These are phyloP conservation scores for Orientallactaga sibirica DNA, from an alignment of 2,797 vertebrate species.

Conservation along the genomic window DNA sequence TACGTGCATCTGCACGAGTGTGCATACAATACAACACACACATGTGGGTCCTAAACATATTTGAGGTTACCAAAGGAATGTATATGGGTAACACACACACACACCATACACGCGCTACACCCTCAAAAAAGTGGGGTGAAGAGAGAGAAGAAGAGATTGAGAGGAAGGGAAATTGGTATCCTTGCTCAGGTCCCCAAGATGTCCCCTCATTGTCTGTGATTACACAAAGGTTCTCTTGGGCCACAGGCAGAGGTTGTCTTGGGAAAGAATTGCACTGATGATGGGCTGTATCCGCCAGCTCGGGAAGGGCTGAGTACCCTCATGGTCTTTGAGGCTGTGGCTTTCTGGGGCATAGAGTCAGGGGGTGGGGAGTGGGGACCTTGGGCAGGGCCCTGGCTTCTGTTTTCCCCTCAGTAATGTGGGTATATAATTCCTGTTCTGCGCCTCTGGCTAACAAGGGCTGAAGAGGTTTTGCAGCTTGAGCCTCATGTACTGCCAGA, in stretches of 20 bases:
- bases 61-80: too few species aligned
- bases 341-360: not conserved
- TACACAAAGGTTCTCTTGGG: slow-evolving; percentile 64
- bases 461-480: not conserved
- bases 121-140: too few species aligned
- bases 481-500: not conserved
- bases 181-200: slow-evolving; percentile 61
- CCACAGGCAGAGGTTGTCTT: slow-evolving; percentile 51
- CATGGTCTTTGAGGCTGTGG: not conserved
- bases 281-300: not conserved
- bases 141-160: not conserved
- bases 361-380: not conserved
- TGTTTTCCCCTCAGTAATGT: not conserved
- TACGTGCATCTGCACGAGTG: too few species aligned
- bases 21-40: not conserved
- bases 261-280: slow-evolving; percentile 52
- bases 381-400: not conserved
- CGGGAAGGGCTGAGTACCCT: too few species aligned
- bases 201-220: slow-evolving; percentile 76
- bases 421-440: not conserved
- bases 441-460: not conserved
- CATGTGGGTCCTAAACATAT: not conserved
- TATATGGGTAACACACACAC: too few species aligned
- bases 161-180: slow-evolving; percentile 50
- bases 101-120: not conserved